Percentiles rank a stretch among this genome's conserved stretches.
Evolutionary conservation across 2,113 vertebrate species (phyloP).

Genomic region (Lampris megalopsis): DNA sequence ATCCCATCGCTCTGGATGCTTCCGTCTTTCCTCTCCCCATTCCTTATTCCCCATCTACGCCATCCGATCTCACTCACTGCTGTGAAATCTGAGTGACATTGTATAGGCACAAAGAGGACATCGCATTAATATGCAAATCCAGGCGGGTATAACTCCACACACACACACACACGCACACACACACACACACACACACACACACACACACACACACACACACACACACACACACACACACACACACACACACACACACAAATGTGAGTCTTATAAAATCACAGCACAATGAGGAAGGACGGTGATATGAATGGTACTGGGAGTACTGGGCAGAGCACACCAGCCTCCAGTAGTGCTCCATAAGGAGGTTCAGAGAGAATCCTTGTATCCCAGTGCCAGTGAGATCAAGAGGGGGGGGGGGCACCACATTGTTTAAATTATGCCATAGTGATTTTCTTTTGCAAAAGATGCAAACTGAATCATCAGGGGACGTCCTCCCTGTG

Average conservation of each 20-base stretch:
- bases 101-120: constrained; percentile 68
- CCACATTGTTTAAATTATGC: neutral
- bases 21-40: neutral
- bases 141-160: constrained; percentile 59
- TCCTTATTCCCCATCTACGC: constrained; percentile 8
- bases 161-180: constrained; percentile 35
- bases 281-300: constrained; percentile 12
- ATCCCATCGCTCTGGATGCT: neutral
- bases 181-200: constrained; percentile 37
- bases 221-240: constrained; percentile 41
- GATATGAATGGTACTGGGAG: neutral
- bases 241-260: constrained; percentile 9
- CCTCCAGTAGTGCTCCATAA: neutral
- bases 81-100: constrained; percentile 64
- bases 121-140: constrained; percentile 76
- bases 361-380: constrained; percentile 48
- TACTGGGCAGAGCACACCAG: too few relatives aligned
- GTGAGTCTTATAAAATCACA: constrained; percentile 45
- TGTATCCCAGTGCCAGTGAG: neutral
- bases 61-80: constrained; percentile 17
- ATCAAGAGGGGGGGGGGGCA: neutral
- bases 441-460: neutral
- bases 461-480: neutral
- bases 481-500: neutral
- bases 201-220: constrained; percentile 25